Evolutionary conservation across 2,888 invertebrate genomes (phyloP).

Genomic region (Noctua comes): DNA sequence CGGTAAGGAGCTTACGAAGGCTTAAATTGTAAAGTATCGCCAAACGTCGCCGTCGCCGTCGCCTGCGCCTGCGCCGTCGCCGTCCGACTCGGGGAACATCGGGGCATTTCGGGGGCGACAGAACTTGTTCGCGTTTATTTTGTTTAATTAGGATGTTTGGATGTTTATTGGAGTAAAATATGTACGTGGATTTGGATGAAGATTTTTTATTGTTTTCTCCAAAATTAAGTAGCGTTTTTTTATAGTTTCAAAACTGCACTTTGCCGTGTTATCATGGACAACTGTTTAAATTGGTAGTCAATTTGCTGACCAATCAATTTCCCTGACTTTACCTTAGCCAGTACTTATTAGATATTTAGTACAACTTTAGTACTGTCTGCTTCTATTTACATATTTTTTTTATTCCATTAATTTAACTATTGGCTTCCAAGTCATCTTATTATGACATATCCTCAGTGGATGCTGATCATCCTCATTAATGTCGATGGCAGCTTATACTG

Average conservation of each 20-base stretch:
- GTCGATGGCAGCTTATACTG: conserved; percentile 1
- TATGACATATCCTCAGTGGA: not conserved
- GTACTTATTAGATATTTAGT: too few species aligned
- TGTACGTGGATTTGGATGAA: not conserved
- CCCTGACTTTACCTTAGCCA: not conserved
- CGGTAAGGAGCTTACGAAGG: conserved; percentile 75
- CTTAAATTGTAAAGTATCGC: conserved; percentile 75
- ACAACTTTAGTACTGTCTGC: too few species aligned
- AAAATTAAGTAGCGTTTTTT: not conserved
- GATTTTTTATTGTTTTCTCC: not conserved
- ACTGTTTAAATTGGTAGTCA: not conserved
- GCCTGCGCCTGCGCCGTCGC: conserved; percentile 16
- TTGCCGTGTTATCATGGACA: too few species aligned
- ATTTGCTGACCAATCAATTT: not conserved
- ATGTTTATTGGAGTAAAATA: conserved; percentile 11
- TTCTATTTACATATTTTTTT: not conserved
- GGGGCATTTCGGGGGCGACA: conserved; percentile 43
- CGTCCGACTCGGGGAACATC: conserved; percentile 4
- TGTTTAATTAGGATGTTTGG: conserved; percentile 45
- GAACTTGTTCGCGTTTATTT: conserved; percentile 46
- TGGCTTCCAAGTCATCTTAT: not conserved
- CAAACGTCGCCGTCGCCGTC: conserved; percentile 58
- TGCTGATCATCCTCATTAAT: not conserved
- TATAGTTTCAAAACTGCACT: not conserved
- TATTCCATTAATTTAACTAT: too few species aligned